Evolutionary conservation across 1,140 invertebrate species (phyloP).

Genomic region (Cryptotermes secundus): DNA sequence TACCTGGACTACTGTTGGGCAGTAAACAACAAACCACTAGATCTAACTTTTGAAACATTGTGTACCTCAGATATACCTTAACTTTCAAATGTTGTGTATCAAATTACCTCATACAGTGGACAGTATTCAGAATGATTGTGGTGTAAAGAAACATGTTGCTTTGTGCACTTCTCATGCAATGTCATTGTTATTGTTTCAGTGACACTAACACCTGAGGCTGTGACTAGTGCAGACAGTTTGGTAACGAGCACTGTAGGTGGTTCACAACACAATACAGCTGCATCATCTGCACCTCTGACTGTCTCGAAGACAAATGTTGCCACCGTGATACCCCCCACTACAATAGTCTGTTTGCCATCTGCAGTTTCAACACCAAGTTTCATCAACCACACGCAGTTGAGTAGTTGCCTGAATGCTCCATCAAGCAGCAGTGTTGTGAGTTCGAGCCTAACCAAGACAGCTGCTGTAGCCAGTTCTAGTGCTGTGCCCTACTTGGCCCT

Average conservation of each 20-base stretch:
- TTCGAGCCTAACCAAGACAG: constrained; percentile 35
- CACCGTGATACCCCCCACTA: constrained; percentile 54
- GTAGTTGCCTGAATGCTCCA: constrained; percentile 35
- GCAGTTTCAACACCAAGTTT: constrained; percentile 39
- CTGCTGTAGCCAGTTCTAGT: constrained; percentile 48
- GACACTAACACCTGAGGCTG: constrained; percentile 52
- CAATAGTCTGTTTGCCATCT: constrained; percentile 53
- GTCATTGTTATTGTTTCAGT: constrained; percentile 41
- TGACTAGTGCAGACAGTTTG: constrained; percentile 47
- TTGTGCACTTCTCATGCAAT: background rate
- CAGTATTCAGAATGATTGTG: background rate
- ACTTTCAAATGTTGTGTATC: too few species aligned
- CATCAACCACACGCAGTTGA: constrained; percentile 22
- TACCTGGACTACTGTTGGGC: too few species aligned
- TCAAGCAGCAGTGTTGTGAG: constrained; percentile 36
- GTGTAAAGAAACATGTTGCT: background rate
- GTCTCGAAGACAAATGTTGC: constrained; percentile 31
- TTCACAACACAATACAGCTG: constrained; percentile 41
- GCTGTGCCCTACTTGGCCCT: constrained; percentile 55
- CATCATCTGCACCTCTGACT: background rate
- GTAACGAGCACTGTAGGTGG: constrained; percentile 48
- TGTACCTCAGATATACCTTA: too few species aligned
- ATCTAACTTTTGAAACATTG: too few species aligned
- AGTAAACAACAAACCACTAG: too few species aligned
- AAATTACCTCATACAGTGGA: too few species aligned